Base-by-base conservation (phyloP, 2,113 vertebrate species). In the Triplophysa siluroides region DNA sequence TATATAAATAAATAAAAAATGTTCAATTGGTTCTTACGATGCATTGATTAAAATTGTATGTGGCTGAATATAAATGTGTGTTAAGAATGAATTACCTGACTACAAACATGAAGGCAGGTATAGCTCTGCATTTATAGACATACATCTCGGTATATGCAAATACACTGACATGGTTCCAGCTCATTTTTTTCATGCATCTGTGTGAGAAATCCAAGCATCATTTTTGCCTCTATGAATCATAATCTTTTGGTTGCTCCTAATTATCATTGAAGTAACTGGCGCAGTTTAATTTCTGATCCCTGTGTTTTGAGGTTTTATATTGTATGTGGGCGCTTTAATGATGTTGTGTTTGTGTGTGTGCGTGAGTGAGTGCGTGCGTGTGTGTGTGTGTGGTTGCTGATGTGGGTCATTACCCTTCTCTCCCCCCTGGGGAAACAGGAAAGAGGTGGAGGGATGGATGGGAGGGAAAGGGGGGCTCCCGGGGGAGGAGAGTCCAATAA, bases 341-440 rank as follows among this genome's bases (percentile, higher is more conserved):
- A 75, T 82, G 50, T 43, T 86, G 88, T 79, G 87, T 65, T 45
- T 76, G 77, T 62, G 68, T 52, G n/a, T 56, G 33, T 2, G 26
- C 3, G 26, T 78, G 47, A 43, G 81, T 78, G 54, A n/a, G n/a
- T n/a, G n/a, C n/a, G n/a, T n/a, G n/a, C n/a, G n/a, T 47, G 70
- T 61, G 68, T 74, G 33, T 78, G 74, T 74, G 68, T 72, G 62
- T 56, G 71, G 88, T 86, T 89, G 88, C 89, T 93, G 92, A 93
- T 93, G 91, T 90, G 91, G 90, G 92, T 92, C 91, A 93, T 93
- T 93, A 93, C 89, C 89, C 85, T 85, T 84, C 85, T 84, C 83
- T 83, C 85, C 89, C 86, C 89, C 86, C 43, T 43, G 88, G 88
- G 90, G 88, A 81, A 71, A 80, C 82, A 78, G 88, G 82, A 86